Base-by-base conservation (phyloP, 1,140 invertebrate genomes). In the Lepidurus packardi region DNA sequence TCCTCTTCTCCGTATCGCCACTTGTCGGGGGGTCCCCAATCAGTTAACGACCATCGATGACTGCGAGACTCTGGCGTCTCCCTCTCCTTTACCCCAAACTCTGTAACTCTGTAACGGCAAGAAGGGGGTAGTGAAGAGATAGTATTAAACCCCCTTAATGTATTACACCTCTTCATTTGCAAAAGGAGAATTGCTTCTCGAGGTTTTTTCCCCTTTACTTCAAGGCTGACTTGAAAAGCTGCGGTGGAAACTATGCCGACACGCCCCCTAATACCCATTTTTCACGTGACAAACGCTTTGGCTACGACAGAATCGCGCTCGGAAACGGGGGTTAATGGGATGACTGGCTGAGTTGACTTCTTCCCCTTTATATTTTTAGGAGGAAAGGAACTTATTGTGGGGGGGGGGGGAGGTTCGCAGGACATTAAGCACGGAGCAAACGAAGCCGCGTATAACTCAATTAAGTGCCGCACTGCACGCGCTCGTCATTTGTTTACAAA, bases 31-130 rank as follows among this genome's bases (percentile, higher is more conserved):
- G 53, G 53, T 13, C 21, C 53, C 21, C 21, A 65, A 65, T 65
- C 53, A 65, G 53, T 65, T 65, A 65, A 65, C 53, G 53, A 65
- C 53, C 53, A 65, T 65, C 53, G 53, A 65, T 65, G 53, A 65
- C 9, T 65, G 34, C 25, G 25, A 25, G 25, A 25, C 25, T 25
- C 25, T 25, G 25, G 25, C 34, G 34, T 34, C 25, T 34, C 25
- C 34, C 34, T 34, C 34, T 34, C 34, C 34, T 34, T 34, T 34
- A 34, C 34, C 34, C 34, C 34, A 21, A 65, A 65, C 53, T 21
- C n/a, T n/a, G 53, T n/a, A 65, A 65, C n/a, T n/a, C n/a, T n/a
- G n/a, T n/a, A n/a, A 65, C 21, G 34, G 34, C 34, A 3, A 34
- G 53, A 65, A 16, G 53, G 53, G n/a, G 47, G 8, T 6, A 65